Evolutionary conservation across 2,888 invertebrate species (phyloP).

Genomic region (Ectemnius lituratus): DNA sequence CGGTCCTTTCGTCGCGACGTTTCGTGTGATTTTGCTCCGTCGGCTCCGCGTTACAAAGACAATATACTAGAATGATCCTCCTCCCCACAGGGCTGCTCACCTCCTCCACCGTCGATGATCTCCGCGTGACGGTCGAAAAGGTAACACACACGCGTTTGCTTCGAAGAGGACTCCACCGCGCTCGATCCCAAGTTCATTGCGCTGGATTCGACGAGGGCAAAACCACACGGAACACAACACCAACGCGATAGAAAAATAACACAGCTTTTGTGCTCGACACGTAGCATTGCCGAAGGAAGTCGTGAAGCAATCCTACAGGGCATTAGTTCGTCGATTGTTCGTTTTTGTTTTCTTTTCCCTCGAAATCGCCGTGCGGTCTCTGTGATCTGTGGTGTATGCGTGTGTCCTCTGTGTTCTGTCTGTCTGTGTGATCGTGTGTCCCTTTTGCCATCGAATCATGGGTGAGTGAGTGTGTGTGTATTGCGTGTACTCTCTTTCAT

Average conservation of each 20-base stretch:
- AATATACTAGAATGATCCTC: too few species aligned
- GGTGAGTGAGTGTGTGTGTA: too few species aligned
- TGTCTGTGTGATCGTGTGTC: too few species aligned
- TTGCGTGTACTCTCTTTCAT: conserved; percentile 3
- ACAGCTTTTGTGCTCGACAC: conserved; percentile 34
- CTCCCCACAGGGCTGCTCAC: too few species aligned
- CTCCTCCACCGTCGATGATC: too few species aligned
- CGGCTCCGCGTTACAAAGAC: too few species aligned
- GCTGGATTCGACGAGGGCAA: neutral
- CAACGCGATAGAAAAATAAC: conserved; percentile 28
- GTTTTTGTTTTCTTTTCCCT: conserved; percentile 5
- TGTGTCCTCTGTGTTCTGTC: too few species aligned
- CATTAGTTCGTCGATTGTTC: conserved; percentile 8
- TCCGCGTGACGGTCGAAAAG: too few species aligned
- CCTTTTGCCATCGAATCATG: too few species aligned
- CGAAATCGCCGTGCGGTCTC: conserved; percentile 7
- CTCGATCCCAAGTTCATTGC: neutral
- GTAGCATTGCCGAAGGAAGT: conserved; percentile 29
- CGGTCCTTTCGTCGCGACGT: conserved; percentile 5
- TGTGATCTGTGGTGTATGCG: neutral
- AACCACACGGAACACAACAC: conserved; percentile 12
- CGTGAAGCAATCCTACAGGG: conserved; percentile 23
- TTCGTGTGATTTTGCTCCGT: conserved; percentile 1
- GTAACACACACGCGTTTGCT: too few species aligned
- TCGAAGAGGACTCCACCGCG: too few species aligned